Evolutionary conservation across 2,797 vertebrate species (phyloP).

Genomic region (Pseudotriccus pelzelni): DNA sequence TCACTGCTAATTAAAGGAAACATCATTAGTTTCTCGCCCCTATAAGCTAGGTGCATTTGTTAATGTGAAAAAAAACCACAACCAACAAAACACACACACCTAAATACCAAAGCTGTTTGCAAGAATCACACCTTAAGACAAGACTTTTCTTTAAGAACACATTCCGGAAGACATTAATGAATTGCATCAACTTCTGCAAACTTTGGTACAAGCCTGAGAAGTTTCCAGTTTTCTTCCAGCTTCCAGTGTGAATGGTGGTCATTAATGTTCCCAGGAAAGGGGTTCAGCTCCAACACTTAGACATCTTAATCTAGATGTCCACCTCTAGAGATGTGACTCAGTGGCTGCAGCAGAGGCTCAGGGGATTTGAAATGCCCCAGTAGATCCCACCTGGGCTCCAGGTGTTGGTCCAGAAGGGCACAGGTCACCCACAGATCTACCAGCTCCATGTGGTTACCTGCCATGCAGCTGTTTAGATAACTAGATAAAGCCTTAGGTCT

Average conservation of each 20-base stretch:
- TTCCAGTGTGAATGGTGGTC: background rate
- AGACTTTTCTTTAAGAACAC: background rate
- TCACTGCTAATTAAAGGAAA: background rate
- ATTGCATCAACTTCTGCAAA: background rate
- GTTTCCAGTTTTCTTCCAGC: background rate
- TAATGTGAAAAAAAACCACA: background rate
- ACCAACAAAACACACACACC: too few species aligned
- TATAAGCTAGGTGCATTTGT: background rate
- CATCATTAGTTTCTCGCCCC: background rate
- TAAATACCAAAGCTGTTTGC: background rate
- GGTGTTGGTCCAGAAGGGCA: background rate
- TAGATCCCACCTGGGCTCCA: background rate
- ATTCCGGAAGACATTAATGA: background rate
- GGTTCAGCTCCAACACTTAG: background rate
- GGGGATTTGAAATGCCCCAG: background rate
- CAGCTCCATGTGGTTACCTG: background rate
- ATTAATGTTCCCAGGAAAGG: fast-evolving
- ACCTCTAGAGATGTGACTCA: background rate
- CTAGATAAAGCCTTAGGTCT: background rate
- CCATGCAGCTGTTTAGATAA: background rate
- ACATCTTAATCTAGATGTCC: background rate
- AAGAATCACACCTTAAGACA: background rate
- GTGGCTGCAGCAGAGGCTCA: background rate
- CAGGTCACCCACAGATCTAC: background rate
- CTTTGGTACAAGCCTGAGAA: background rate